Conservation (phyloP, 2,797 vertebrate genomes). For the Peromyscus attwateri region DNA sequence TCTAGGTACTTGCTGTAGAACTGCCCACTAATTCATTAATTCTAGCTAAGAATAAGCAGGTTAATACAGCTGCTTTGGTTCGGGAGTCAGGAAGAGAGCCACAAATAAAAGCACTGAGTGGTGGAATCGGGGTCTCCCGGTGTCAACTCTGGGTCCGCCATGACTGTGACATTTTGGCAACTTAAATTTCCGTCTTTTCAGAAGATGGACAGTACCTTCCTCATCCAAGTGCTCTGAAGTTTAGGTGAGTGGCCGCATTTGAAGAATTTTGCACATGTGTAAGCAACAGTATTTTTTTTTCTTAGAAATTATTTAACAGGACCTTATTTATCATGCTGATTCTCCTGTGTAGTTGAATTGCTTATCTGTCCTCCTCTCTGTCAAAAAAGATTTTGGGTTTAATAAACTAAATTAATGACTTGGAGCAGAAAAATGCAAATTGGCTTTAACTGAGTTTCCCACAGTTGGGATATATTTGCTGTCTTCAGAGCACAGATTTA, state of each 20-base stretch:
- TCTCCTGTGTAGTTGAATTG: not conserved
- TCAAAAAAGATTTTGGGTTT: not conserved
- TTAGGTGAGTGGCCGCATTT: not conserved
- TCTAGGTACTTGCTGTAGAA: not conserved
- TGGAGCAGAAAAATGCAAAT: slow-evolving; percentile 46
- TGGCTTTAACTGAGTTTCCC: slow-evolving; percentile 49
- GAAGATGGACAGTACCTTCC: slow-evolving; percentile 5
- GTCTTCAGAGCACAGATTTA: slow-evolving; percentile 17
- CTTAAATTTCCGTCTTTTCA: slow-evolving; percentile 14
- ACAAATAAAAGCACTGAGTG: not conserved
- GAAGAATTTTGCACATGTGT: not conserved
- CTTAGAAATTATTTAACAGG: not conserved
- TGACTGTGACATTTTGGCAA: not conserved
- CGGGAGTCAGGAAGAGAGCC: not conserved
- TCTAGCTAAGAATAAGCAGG: not conserved
- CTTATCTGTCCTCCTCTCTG: not conserved
- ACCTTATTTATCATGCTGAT: not conserved
- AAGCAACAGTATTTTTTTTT: slow-evolving; percentile 17
- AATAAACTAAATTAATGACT: slow-evolving; percentile 47
- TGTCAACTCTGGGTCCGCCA: not conserved
- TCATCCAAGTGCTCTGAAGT: not conserved
- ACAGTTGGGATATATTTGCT: slow-evolving; percentile 37
- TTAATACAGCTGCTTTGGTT: not conserved
- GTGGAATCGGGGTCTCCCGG: not conserved
- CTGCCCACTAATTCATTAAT: not conserved